Conservation (phyloP, 2,888 invertebrate species). For the Metalampra italica region DNA sequence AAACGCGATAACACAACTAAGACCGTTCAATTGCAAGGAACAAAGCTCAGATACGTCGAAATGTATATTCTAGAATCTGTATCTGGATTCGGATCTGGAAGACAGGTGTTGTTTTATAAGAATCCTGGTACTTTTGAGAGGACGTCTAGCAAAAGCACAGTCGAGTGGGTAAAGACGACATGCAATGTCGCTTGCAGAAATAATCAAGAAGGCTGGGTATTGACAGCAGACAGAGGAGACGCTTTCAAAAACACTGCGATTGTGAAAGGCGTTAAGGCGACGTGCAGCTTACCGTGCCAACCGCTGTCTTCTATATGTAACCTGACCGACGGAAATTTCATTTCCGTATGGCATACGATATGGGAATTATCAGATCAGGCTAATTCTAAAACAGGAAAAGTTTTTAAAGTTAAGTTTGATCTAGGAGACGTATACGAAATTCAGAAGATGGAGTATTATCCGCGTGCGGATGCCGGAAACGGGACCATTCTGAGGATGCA, state of each 20-base stretch:
- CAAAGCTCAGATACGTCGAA: conserved; percentile 10
- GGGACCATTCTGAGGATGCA: conserved; percentile 16
- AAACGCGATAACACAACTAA: conserved; percentile 7
- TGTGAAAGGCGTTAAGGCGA: conserved; percentile 38
- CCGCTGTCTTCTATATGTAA: conserved; percentile 35
- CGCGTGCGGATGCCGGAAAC: conserved; percentile 17
- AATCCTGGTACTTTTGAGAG: not conserved
- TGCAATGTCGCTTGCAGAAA: conserved; percentile 32
- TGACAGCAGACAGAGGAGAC: conserved; percentile 37
- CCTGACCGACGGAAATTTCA: conserved; percentile 31
- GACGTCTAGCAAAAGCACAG: conserved; percentile 8
- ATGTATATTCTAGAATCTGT: conserved; percentile 6
- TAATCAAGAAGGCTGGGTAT: conserved; percentile 14
- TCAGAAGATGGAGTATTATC: conserved; percentile 19
- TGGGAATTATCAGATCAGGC: conserved; percentile 34
- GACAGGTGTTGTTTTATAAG: conserved; percentile 13
- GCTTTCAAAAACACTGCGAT: conserved; percentile 30
- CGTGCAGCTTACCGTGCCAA: conserved; percentile 42
- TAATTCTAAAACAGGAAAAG: conserved; percentile 23
- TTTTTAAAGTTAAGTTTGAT: conserved; percentile 40
- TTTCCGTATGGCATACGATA: conserved; percentile 43
- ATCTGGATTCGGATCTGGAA: conserved; percentile 12
- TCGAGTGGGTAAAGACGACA: conserved; percentile 21
- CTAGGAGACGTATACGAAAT: conserved; percentile 30
- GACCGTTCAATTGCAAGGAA: conserved; percentile 6